Evolutionary conservation across 2,888 invertebrate genomes (phyloP), one percentile per base, ranked within the genome.

Genomic region (Cheilosia soror): DNA sequence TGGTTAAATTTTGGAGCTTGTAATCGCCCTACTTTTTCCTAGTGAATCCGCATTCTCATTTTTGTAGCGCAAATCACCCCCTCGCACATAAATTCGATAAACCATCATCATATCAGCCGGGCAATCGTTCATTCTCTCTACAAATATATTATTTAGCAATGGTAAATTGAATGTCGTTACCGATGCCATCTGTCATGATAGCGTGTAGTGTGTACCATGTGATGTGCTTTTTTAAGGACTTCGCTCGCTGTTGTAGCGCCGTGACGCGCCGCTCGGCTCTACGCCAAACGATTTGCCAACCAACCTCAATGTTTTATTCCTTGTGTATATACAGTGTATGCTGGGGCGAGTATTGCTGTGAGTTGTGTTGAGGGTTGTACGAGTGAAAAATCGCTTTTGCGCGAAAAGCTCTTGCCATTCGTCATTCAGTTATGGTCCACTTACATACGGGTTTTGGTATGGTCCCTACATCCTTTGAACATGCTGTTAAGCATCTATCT

Each of bases 141-240:
- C 76, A 85, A 85, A 85, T 85, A 80, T 81, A 85, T 85, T 85
- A 85, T 85, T 85, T 85, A 85, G 76, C 76, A 49, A 85, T 80
- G 81, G 81, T 81, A 85, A 85, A 85, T 85, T 85, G 85, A 85
- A 81, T 85, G 85, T 80, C 85, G 85, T 85, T 85, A 81, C 85
- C 76, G 81, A 85, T 81, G 81, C 85, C 85, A 85, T 85, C 85
- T 85, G 85, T 85, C 85, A 85, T 85, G 85, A 85, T 85, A 85
- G 85, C 81, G 76, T 85, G 68, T 69, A 76, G 85, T 85, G 76
- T 85, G 68, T 69, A 76, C 69, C 42, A 62, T 76, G 71, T 85
- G 85, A 85, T 85, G 81, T 81, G 81, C 81, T 85, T 27, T 37
- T 85, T 85, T 81, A 77, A 85, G 76, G 71, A 81, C 81, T 71